Evolutionary conservation across 1,140 invertebrate genomes (phyloP).

Genomic region (Lordiphosa stackelbergi): DNA sequence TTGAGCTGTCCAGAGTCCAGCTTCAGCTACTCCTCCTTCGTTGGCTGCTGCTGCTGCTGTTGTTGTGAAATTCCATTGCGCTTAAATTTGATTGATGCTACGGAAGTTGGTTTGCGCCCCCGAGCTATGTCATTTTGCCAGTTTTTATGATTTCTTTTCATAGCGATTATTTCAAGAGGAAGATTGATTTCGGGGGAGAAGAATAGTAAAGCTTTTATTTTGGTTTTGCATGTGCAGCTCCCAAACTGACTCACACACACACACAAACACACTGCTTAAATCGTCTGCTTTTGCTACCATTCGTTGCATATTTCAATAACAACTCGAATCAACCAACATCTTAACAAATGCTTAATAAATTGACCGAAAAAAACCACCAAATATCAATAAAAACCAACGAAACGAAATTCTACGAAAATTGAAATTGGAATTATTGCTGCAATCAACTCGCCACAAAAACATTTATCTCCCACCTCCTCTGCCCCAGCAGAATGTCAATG

Average conservation of each 20-base stretch:
- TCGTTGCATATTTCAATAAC: slow-evolving; percentile 34
- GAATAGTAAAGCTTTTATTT: neutral
- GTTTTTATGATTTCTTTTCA: slow-evolving; percentile 12
- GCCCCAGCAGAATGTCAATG: slow-evolving; percentile 87
- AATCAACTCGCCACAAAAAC: neutral
- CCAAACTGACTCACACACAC: slow-evolving; percentile 29
- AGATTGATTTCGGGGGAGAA: neutral
- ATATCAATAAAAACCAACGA: slow-evolving; percentile 8
- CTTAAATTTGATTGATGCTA: slow-evolving; percentile 63
- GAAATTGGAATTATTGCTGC: slow-evolving; percentile 34
- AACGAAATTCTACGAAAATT: slow-evolving; percentile 20
- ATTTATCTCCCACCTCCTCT: slow-evolving; percentile 12
- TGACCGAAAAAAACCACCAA: slow-evolving; percentile 23
- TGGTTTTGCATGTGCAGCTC: slow-evolving; percentile 31
- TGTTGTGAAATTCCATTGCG: slow-evolving; percentile 21
- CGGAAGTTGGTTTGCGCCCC: slow-evolving; percentile 52
- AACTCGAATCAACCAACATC: slow-evolving; percentile 23
- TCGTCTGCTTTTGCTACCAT: slow-evolving; percentile 35
- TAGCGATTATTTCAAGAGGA: slow-evolving; percentile 4
- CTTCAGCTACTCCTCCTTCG: neutral
- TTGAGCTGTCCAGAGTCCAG: slow-evolving; percentile 13
- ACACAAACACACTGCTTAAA: slow-evolving; percentile 19
- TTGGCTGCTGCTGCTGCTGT: slow-evolving; percentile 1
- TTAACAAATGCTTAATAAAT: slow-evolving; percentile 15
- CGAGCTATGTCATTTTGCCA: slow-evolving; percentile 31